A percentile compares a stretch with the other conserved stretches of the same genome.
Conservation (phyloP, 2,888 invertebrate genomes). For the Zygothrica quintamaculata region DNA sequence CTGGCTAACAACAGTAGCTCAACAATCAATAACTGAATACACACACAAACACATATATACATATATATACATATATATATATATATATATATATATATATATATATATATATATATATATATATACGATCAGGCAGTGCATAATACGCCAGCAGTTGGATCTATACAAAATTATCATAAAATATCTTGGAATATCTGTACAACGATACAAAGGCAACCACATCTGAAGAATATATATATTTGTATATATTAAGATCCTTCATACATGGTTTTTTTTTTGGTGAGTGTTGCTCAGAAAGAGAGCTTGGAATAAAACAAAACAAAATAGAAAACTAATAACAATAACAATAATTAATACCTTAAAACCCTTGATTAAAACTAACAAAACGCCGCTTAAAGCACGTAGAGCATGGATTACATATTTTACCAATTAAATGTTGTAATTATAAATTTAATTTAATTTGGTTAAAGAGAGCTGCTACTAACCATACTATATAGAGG, state of each 20-base stretch:
- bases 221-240: no score
- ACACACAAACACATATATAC: no score
- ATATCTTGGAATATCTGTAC: constrained; percentile 48
- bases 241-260: constrained; percentile 21
- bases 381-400: no score
- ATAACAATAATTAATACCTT: no score
- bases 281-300: constrained; percentile 53
- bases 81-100: constrained; percentile 15
- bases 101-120: not conserved
- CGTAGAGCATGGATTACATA: no score
- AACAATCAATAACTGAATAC: constrained; percentile 36
- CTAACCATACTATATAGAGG: no score
- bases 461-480: no score
- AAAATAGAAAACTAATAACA: no score
- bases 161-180: constrained; percentile 23
- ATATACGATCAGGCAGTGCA: constrained; percentile 28
- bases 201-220: constrained; percentile 18
- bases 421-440: no score
- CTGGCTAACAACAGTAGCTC: constrained; percentile 43
- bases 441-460: no score
- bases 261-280: constrained; percentile 65
- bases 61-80: constrained; percentile 6
- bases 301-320: constrained; percentile 1
- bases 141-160: constrained; percentile 44
- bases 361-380: no score